Evolutionary conservation across 2,888 invertebrate genomes (phyloP).

Genomic region (Chrysolina oricalcia): DNA sequence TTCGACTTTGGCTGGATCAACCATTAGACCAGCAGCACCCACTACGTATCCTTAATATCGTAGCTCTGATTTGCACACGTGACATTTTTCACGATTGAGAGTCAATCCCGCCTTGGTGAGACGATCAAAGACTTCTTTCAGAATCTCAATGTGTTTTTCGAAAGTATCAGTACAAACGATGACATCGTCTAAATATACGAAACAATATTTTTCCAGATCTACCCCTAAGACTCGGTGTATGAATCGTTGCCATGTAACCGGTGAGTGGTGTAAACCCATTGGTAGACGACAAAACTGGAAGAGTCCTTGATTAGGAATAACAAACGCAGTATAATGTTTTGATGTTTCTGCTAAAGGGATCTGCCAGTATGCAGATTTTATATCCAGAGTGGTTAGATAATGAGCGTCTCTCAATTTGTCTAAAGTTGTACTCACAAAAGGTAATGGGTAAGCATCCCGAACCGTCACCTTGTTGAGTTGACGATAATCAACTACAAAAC

Average conservation of each 20-base stretch:
- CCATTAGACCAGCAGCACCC: constrained; percentile 32
- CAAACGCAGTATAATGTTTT: constrained; percentile 58
- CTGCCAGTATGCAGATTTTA: constrained; percentile 46
- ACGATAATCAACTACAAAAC: constrained; percentile 58
- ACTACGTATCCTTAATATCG: constrained; percentile 46
- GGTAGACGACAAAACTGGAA: constrained; percentile 51
- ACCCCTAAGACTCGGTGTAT: constrained; percentile 53
- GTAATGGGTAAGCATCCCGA: constrained; percentile 43
- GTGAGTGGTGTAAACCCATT: constrained; percentile 54
- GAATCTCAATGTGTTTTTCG: constrained; percentile 45
- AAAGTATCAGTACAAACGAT: constrained; percentile 51
- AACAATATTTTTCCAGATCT: constrained; percentile 53
- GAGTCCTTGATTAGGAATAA: constrained; percentile 55
- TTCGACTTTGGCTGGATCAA: constrained; percentile 41
- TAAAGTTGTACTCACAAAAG: constrained; percentile 29
- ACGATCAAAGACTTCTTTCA: constrained; percentile 46
- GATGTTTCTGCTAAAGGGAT: constrained; percentile 34
- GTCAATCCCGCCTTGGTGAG: constrained; percentile 51
- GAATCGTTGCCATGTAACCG: constrained; percentile 56
- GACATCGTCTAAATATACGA: constrained; percentile 58
- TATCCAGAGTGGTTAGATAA: constrained; percentile 44
- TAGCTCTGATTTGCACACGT: constrained; percentile 39
- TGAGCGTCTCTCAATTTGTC: constrained; percentile 41
- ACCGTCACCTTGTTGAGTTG: constrained; percentile 51
- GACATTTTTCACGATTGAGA: constrained; percentile 47